Percentiles rank a stretch among this genome's conserved stretches.
These are phyloP conservation scores for Tenthredo amoena DNA, from an alignment of 2,888 invertebrate species.

Conservation along the genomic window DNA sequence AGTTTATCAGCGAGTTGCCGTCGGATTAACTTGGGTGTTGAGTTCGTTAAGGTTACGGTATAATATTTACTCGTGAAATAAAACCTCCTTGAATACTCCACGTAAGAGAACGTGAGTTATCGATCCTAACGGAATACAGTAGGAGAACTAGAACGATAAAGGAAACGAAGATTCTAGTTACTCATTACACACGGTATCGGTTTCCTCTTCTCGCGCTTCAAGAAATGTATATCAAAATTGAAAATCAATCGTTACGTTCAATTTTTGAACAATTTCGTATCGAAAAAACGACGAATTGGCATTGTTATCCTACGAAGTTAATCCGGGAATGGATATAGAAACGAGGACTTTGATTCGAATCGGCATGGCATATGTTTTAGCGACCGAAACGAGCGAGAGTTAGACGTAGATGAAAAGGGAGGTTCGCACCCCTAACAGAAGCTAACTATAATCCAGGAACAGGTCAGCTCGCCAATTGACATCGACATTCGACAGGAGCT, in stretches of 20 bases:
- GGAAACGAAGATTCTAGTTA: not conserved
- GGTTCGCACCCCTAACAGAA: not conserved
- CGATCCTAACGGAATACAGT: not conserved
- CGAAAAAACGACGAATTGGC: slow-evolving; percentile 15
- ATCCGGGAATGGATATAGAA: slow-evolving; percentile 54
- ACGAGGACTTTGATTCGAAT: not conserved
- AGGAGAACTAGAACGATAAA: not conserved
- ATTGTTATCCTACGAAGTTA: slow-evolving; percentile 67
- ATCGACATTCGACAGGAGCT: slow-evolving; percentile 37
- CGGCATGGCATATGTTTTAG: not conserved
- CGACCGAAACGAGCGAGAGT: slow-evolving; percentile 11
- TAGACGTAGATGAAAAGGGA: not conserved
- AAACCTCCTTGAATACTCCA: slow-evolving; percentile 1
- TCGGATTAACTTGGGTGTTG: slow-evolving; percentile 16
- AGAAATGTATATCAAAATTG: not conserved
- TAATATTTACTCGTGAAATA: slow-evolving; percentile 37
- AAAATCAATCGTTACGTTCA: no score
- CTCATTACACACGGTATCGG: not conserved
- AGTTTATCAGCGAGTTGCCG: slow-evolving; percentile 34
- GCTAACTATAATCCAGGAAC: slow-evolving; percentile 13
- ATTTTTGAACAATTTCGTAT: not conserved
- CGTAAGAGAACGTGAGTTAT: not conserved
- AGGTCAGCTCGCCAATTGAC: slow-evolving; percentile 41
- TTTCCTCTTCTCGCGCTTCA: not conserved
- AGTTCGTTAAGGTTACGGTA: slow-evolving; percentile 34